phyloP scores from a whole-genome alignment of 1,140 invertebrate genomes.

The Leptonema lineaticorne region DNA sequence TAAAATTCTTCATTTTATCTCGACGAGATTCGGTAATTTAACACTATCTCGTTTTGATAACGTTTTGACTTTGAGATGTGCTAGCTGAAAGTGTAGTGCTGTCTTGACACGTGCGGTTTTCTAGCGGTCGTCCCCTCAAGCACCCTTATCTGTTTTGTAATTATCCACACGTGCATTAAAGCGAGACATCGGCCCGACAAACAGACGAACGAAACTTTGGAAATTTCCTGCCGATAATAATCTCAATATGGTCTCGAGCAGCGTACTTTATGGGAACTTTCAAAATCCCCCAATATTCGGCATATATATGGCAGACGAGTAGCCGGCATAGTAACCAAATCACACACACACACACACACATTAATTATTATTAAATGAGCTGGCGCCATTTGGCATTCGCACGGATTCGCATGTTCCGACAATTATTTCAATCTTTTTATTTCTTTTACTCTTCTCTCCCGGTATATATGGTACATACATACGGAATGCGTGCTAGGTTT shows the following conservation, averaged over 20 bases:
- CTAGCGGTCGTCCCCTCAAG: not conserved
- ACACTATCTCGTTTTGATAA: not conserved
- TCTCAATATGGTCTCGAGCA: slow-evolving; percentile 1
- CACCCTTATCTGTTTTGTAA: slow-evolving; percentile 15
- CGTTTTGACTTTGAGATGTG: not conserved
- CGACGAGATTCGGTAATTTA: too few species aligned
- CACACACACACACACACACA: too few species aligned
- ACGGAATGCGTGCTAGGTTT: too few species aligned
- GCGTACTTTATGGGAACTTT: slow-evolving; percentile 22
- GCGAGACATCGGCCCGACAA: slow-evolving; percentile 13
- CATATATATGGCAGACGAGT: too few species aligned
- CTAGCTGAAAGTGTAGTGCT: not conserved
- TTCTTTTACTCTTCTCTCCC: too few species aligned
- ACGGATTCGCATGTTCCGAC: too few species aligned
- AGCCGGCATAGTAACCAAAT: too few species aligned
- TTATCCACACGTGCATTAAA: slow-evolving; percentile 29
- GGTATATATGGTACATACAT: too few species aligned
- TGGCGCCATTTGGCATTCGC: too few species aligned
- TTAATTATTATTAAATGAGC: too few species aligned
- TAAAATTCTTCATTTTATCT: too few species aligned
- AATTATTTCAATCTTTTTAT: too few species aligned
- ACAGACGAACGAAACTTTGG: slow-evolving; percentile 5
- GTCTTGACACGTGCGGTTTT: not conserved
- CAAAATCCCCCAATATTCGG: not conserved
- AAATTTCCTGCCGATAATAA: slow-evolving; percentile 31